Conservation (phyloP, 2,113 vertebrate species). For the Grammomys dolichurus region DNA sequence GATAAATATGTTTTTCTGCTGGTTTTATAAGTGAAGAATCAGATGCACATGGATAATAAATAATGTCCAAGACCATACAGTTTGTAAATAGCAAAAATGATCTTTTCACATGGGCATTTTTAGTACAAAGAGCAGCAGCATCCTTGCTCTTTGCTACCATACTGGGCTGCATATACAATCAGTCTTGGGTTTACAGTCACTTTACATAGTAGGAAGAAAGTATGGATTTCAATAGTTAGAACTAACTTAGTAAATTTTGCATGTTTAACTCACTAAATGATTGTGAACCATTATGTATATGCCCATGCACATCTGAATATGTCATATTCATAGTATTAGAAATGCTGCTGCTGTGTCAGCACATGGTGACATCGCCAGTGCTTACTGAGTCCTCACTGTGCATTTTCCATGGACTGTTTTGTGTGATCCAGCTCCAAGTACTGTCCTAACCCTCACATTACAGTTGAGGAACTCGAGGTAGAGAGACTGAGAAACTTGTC, state of each 20-base stretch:
- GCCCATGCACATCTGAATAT: neutral
- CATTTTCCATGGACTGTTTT: neutral
- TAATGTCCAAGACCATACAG: neutral
- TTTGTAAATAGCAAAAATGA: conserved; percentile 45
- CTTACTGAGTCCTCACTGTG: neutral
- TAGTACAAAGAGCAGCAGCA: neutral
- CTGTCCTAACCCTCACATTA: conserved; percentile 29
- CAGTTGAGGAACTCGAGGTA: neutral
- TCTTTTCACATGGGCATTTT: neutral
- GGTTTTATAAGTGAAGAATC: neutral
- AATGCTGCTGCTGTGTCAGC: neutral
- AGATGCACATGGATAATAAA: conserved; percentile 6
- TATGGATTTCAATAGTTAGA: conserved; percentile 37
- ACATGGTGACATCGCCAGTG: too few relatives aligned
- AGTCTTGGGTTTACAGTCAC: neutral
- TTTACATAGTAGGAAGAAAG: neutral
- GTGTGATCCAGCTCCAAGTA: neutral
- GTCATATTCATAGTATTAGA: conserved; percentile 18
- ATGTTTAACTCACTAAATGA: neutral
- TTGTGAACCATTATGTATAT: neutral
- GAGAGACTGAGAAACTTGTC: conserved; percentile 15
- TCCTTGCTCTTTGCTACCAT: neutral
- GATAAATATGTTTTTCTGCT: neutral
- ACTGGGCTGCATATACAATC: neutral
- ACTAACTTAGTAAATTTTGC: neutral